Evolutionary conservation across 2,113 vertebrate genomes (phyloP).

Genomic region (Talpa occidentalis): DNA sequence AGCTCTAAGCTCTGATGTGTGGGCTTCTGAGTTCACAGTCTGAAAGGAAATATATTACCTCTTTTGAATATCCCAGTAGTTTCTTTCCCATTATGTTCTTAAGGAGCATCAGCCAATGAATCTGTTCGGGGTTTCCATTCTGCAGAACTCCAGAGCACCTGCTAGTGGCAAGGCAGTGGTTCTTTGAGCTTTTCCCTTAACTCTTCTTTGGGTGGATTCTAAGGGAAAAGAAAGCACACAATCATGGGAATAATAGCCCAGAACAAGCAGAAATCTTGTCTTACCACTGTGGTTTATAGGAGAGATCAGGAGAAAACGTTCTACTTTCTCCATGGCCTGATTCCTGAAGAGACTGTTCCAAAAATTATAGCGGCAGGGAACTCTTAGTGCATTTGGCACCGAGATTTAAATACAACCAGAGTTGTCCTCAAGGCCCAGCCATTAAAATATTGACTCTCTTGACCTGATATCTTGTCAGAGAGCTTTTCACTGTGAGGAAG

Average conservation of each 20-base stretch:
- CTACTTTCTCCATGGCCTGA: constrained; percentile 70
- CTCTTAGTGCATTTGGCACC: constrained; percentile 74
- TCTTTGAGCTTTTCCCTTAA: constrained; percentile 52
- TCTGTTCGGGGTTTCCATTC: constrained; percentile 58
- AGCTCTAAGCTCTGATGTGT: constrained; percentile 58
- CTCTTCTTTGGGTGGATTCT: constrained; percentile 64
- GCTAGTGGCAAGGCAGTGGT: constrained; percentile 66
- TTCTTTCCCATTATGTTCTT: constrained; percentile 62
- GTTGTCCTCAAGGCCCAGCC: constrained; percentile 81
- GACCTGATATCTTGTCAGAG: constrained; percentile 79
- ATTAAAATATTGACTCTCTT: constrained; percentile 79
- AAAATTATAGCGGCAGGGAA: constrained; percentile 82
- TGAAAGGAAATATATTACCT: constrained; percentile 60
- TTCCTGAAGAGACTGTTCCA: constrained; percentile 76
- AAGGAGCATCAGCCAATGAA: constrained; percentile 54
- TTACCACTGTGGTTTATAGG: constrained; percentile 73
- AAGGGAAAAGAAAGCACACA: constrained; percentile 70
- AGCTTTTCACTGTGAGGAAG: constrained; percentile 82
- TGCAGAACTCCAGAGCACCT: constrained; percentile 56
- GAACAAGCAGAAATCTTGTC: constrained; percentile 80
- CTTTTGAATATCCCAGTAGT: constrained; percentile 61
- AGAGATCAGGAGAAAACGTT: constrained; percentile 70
- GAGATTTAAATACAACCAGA: constrained; percentile 78
- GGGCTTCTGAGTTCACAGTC: constrained; percentile 60
- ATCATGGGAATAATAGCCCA: constrained; percentile 69